These are phyloP conservation scores for Microcebus ravelobensis DNA, from an alignment of 2,113 vertebrate species.

Conservation along the genomic window DNA sequence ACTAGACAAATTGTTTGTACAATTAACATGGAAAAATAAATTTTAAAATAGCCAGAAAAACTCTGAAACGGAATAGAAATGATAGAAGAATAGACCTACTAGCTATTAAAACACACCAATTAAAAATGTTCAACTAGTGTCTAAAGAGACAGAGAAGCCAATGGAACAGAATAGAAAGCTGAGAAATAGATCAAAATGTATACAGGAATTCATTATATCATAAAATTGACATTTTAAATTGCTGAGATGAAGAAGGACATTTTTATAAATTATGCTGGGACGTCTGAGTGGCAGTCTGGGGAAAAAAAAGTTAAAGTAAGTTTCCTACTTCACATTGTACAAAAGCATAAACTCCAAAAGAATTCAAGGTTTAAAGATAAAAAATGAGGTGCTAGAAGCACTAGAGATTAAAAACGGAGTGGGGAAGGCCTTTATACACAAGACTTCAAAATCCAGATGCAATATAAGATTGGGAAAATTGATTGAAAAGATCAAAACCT, in stretches of 20 bases:
- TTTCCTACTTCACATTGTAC: neutral
- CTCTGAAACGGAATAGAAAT: neutral
- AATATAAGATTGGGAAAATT: neutral
- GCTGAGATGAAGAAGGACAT: neutral
- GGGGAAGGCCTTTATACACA: neutral
- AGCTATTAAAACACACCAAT: neutral
- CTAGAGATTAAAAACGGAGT: neutral
- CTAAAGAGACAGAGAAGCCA: neutral
- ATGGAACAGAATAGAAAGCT: neutral
- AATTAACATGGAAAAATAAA: neutral
- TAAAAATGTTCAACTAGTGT: neutral
- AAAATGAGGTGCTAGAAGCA: neutral
- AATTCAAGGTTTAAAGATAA: neutral
- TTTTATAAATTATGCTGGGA: conserved; percentile 7
- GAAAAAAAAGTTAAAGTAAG: neutral
- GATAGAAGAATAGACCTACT: neutral
- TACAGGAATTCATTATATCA: neutral
- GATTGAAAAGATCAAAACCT: neutral
- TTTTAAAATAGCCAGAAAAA: neutral
- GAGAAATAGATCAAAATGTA: neutral
- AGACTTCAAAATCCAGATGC: neutral
- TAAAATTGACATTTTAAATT: conserved; percentile 5
- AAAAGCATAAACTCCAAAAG: neutral
- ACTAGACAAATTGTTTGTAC: neutral
- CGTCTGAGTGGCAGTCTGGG: neutral